phyloP scores from a whole-genome alignment of 1,140 invertebrate species.

The Ylistrum balloti region DNA sequence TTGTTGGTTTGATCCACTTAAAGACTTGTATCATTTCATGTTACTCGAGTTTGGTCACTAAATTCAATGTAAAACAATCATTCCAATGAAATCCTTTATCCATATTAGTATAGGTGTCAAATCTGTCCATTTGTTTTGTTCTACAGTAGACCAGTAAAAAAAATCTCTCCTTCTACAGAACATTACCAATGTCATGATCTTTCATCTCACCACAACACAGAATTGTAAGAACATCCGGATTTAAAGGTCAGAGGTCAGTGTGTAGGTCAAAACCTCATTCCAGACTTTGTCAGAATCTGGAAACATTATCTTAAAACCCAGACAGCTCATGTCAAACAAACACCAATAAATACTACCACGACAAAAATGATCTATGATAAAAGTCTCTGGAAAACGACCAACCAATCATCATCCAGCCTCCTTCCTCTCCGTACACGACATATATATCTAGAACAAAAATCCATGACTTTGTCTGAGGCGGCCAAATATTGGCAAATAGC shows the following conservation, averaged over 20 bases:
- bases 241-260: neutral
- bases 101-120: no score
- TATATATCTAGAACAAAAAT: neutral
- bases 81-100: no score
- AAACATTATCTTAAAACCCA: neutral
- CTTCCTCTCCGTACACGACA: neutral
- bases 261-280: neutral
- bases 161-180: no score
- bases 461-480: neutral
- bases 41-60: no score
- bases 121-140: no score
- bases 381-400: neutral
- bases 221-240: no score
- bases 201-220: no score
- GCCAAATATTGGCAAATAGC: neutral
- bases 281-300: neutral
- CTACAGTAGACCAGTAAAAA: no score
- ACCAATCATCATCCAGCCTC: neutral
- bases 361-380: conserved; percentile 1
- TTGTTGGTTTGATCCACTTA: no score
- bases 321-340: neutral
- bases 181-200: no score
- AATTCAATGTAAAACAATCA: no score
- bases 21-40: no score
- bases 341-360: neutral